Base-by-base conservation (phyloP, 2,888 invertebrate genomes). In the Leistus spinibarbis region DNA sequence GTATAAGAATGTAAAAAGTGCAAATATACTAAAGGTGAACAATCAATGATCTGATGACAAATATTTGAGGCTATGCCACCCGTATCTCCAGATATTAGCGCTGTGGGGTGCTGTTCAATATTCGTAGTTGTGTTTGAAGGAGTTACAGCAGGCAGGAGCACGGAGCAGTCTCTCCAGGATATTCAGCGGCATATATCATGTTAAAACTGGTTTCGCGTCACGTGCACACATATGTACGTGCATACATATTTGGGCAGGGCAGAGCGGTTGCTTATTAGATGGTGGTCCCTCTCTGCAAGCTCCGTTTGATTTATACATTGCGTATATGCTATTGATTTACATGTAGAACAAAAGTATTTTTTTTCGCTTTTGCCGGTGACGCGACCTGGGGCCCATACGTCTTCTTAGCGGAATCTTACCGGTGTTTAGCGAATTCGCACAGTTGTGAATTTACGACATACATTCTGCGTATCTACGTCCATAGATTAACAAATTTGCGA, bases 391-490 rank as follows among this genome's bases (percentile, higher is more conserved):
- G 1, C 40, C 13, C 40, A 60, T 22, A 60, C 17, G 7, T 19
- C 60, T 60, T 17, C 2, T 17, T n/a, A n/a, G n/a, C n/a, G 17
- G 20, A 60, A 60, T 60, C 60, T 60, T 60, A 60, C 13, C 60
- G 20, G 60, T 60, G 60, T 60, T 60, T 60, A 60, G 60, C 64
- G 64, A 23, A 17, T 64, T 64, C 64, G 17, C 24, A 23, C 27
- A n/a, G 23, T 64, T 66, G 72, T 40, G 57, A 60, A 57, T 66
- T 66, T 54, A 57, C 19, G 10, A 56, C 66, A 64, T 72, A 72
- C 65, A 72, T 66, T 72, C 57, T 65, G 69, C 16, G 62, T 40
- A 54, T 54, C 23, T 40, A 40, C 40, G 10, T 24, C 66, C 40
- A 57, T 40, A 54, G 70, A 70, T 70, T 70, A 70, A 54, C 40